A percentile compares a stretch with the other conserved stretches of the same genome.
Conservation (phyloP, 2,888 invertebrate genomes). For the Agrotis puta region DNA sequence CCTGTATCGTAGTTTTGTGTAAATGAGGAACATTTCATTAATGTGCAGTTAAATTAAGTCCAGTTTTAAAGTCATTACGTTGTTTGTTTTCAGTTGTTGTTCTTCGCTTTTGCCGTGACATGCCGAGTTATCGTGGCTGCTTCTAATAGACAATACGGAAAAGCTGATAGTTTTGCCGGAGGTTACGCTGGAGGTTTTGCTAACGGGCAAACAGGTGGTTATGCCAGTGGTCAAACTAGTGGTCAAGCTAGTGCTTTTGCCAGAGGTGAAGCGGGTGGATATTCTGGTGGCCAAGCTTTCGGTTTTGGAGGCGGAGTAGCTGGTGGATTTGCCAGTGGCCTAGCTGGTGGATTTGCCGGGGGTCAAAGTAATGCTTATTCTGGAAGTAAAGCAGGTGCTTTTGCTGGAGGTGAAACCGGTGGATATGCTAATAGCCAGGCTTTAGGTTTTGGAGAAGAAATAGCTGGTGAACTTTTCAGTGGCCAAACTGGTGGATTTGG, state of each 20-base stretch:
- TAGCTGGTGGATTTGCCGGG: background rate
- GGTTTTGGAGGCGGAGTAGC: background rate
- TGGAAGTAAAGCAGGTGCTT: background rate
- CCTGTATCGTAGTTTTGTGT: background rate
- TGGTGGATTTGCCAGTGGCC: background rate
- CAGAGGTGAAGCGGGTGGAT: background rate
- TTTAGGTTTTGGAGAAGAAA: background rate
- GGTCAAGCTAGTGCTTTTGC: background rate
- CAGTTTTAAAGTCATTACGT: background rate
- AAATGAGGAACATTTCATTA: background rate
- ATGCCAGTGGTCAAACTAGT: background rate
- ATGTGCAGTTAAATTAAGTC: background rate
- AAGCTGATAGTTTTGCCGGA: conserved; percentile 1
- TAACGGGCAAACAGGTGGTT: background rate
- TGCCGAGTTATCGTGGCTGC: conserved; percentile 13
- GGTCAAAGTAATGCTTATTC: background rate
- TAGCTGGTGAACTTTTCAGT: no score
- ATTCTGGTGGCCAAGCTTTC: background rate
- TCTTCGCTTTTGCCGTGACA: conserved; percentile 23
- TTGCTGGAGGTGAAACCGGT: background rate
- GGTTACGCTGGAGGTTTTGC: background rate
- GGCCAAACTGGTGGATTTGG: background rate
- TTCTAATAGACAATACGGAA: background rate
- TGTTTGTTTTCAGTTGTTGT: conserved; percentile 40
- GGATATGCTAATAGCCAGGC: background rate